Percentiles rank a stretch among this genome's conserved stretches.
Evolutionary conservation across 1,140 invertebrate genomes (phyloP).

Genomic region (Cyrtorhinus lividipennis): DNA sequence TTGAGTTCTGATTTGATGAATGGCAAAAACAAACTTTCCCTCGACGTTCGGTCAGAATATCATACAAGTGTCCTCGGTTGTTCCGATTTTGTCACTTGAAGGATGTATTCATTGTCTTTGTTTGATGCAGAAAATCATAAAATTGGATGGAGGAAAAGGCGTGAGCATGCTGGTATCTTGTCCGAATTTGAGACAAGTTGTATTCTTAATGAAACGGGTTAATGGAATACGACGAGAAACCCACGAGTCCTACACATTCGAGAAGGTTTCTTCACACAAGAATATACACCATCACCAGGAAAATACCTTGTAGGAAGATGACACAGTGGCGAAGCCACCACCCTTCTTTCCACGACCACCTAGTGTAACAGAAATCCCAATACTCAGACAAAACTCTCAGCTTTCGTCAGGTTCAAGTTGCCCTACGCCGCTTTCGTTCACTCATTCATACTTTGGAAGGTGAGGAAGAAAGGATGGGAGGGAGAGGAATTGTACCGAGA

Average conservation of each 20-base stretch:
- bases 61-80: no score
- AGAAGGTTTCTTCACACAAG: background rate
- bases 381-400: background rate
- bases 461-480: background rate
- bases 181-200: background rate
- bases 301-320: constrained; percentile 72
- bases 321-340: constrained; percentile 92
- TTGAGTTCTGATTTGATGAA: no score
- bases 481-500: constrained; percentile 1
- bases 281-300: background rate
- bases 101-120: no score
- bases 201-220: no score
- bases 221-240: background rate
- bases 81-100: no score
- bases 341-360: constrained; percentile 86
- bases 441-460: background rate
- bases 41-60: no score
- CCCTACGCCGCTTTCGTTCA: background rate
- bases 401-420: no score
- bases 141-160: no score
- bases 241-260: background rate
- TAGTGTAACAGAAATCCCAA: constrained; percentile 25
- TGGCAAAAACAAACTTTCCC: no score
- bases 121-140: no score
- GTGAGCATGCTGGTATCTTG: background rate